Conservation (phyloP, 2,113 vertebrate species). For the Passer domesticus region DNA sequence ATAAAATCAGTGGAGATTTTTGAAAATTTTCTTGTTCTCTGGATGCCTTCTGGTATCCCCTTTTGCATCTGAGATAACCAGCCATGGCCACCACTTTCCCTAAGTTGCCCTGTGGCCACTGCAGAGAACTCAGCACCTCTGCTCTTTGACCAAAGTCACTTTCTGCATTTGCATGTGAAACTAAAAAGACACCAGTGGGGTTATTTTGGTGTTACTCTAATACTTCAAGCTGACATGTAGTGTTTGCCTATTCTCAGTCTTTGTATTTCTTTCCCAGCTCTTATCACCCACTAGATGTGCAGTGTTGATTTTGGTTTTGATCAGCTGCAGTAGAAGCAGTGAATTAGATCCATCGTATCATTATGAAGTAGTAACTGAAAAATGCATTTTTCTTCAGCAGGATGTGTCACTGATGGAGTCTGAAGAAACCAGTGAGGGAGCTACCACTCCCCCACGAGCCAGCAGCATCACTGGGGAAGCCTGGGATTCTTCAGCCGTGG, state of each 20-base stretch:
- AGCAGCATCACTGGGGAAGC: background rate
- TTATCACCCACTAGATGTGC: background rate
- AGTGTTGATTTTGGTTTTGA: background rate
- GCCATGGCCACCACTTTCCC: background rate
- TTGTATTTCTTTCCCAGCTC: background rate
- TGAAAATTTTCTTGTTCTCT: background rate
- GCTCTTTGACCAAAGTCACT: background rate
- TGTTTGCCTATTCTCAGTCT: background rate
- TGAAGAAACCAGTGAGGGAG: conserved; percentile 41
- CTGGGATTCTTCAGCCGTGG: background rate
- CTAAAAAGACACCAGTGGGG: background rate
- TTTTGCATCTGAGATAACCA: background rate
- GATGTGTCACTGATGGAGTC: conserved; percentile 70
- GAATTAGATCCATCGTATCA: background rate
- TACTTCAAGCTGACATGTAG: background rate
- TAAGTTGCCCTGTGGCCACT: background rate
- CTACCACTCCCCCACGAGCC: background rate
- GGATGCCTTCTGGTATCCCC: background rate
- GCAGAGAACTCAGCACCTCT: background rate
- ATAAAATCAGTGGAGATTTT: background rate
- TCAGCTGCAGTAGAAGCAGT: background rate
- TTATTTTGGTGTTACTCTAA: background rate
- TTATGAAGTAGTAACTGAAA: background rate
- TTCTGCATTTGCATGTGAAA: background rate
- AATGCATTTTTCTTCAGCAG: conserved; percentile 20